Base-by-base conservation (phyloP, 1,140 invertebrate genomes). In the Drosophila melanica region DNA sequence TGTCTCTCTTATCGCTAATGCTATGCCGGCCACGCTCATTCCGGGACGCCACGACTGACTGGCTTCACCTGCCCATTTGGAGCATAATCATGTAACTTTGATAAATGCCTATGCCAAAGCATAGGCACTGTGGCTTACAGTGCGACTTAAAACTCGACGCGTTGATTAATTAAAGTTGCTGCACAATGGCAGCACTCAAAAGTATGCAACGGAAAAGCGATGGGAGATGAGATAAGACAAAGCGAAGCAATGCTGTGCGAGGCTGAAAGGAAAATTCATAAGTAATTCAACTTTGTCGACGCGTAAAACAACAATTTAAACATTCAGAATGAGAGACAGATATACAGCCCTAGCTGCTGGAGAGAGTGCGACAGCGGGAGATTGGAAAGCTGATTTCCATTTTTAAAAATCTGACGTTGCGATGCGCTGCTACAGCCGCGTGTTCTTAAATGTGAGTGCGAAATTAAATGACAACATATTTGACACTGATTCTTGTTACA, bases 391-490 rank as follows among this genome's bases (percentile, higher is more conserved):
- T 84, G 89, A 87, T 89, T 84, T 89, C 82, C 84, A 80, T 89
- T 89, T 87, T 51, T 74, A 79, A 73, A 90, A 89, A 87, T 84
- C 82, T 89, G 84, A 78, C 73, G 30, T 35, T 35, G 33, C 33
- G 27, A 27, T 35, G 33, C 8, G 23, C 23, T 27, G 23, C 30
- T 33, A 12, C 20, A 48, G 37, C 47, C 57, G 50, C 59, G 55
- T 41, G 41, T 54, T 39, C 23, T 59, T 60, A 68, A 67, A 68
- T 79, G 74, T 53, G 77, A 80, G 80, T 90, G 84, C 80, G 80
- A 89, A 89, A 89, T 89, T 90, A 89, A 89, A 89, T 89, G 84
- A 89, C 84, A 89, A 90, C 85, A 90, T 89, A 90, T 89, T 89
- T 89, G 84, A 89, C 84, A 89, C 84, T 89, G 84, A 90, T 89